Evolutionary conservation across 2,888 invertebrate genomes (phyloP).

Genomic region (Torymus aiolomorphi): DNA sequence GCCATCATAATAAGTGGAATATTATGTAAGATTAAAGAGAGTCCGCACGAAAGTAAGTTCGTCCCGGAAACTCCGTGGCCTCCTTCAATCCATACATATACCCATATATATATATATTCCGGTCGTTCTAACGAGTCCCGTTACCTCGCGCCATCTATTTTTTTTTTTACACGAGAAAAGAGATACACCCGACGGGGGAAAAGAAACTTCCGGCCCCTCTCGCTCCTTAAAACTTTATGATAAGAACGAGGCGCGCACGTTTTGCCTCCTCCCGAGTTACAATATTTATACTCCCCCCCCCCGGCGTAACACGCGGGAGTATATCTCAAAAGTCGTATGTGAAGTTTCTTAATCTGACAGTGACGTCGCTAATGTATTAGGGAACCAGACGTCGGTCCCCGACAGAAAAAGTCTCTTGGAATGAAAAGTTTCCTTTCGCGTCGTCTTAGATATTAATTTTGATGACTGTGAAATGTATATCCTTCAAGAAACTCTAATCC

Average conservation of each 20-base stretch:
- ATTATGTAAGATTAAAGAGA: too few species aligned
- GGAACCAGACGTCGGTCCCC: not conserved
- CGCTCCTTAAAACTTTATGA: constrained; percentile 24
- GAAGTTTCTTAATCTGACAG: constrained; percentile 6
- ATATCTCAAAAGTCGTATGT: constrained; percentile 16
- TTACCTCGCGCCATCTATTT: not conserved
- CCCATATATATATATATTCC: too few species aligned
- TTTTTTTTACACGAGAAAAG: not conserved
- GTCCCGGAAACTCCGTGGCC: too few species aligned
- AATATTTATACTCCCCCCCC: constrained; percentile 10
- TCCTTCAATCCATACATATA: too few species aligned
- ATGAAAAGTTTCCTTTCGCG: not conserved
- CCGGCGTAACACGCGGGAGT: not conserved
- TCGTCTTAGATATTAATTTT: not conserved
- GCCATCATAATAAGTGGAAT: too few species aligned
- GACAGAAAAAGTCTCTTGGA: not conserved
- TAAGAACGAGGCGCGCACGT: not conserved
- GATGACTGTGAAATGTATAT: not conserved
- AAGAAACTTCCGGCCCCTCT: not conserved
- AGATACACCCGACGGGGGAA: not conserved
- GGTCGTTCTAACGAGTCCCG: too few species aligned
- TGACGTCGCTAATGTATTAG: not conserved
- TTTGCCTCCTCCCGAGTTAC: not conserved
- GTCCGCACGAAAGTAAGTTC: too few species aligned
- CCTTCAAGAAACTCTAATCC: too few species aligned